A percentile compares a stretch with the other conserved stretches of the same genome.
phyloP scores from a whole-genome alignment of 1,140 invertebrate genomes.

The Oedothorax gibbosus region DNA sequence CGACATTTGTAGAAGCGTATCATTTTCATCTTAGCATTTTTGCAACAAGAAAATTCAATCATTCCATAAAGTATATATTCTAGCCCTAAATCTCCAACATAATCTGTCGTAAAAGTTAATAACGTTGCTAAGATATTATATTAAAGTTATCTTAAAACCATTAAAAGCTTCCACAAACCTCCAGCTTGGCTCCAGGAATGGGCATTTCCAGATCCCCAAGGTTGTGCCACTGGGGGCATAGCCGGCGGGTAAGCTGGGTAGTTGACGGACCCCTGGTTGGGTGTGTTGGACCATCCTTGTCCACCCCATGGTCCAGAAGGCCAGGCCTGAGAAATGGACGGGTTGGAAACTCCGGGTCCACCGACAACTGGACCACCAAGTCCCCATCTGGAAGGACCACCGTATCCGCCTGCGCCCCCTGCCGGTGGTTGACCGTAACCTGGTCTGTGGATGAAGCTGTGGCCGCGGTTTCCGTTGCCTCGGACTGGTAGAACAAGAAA shows the following conservation, averaged over 20 bases:
- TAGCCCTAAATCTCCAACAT: no score
- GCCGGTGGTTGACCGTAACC: constrained; percentile 27
- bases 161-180: neutral
- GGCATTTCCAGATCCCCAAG: constrained; percentile 55
- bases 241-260: constrained; percentile 49
- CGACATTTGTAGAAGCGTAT: no score
- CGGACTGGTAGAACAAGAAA: constrained; percentile 19
- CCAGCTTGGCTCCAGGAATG: constrained; percentile 53
- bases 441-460: constrained; percentile 60
- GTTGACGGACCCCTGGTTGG: constrained; percentile 21
- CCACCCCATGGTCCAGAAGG: constrained; percentile 44
- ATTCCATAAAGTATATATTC: no score
- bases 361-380: constrained; percentile 38
- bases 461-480: constrained; percentile 53
- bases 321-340: constrained; percentile 36
- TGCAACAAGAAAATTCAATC: no score
- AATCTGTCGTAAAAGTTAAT: no score
- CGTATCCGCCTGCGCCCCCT: constrained; percentile 12
- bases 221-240: constrained; percentile 37
- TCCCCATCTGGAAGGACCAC: constrained; percentile 54
- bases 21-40: no score
- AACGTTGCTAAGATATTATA: neutral
- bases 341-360: neutral
- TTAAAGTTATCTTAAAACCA: neutral
- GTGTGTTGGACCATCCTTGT: neutral